Percentiles rank a stretch among this genome's conserved stretches.
phyloP scores from a whole-genome alignment of 2,888 invertebrate species.

The Anagyrus pseudococci region DNA sequence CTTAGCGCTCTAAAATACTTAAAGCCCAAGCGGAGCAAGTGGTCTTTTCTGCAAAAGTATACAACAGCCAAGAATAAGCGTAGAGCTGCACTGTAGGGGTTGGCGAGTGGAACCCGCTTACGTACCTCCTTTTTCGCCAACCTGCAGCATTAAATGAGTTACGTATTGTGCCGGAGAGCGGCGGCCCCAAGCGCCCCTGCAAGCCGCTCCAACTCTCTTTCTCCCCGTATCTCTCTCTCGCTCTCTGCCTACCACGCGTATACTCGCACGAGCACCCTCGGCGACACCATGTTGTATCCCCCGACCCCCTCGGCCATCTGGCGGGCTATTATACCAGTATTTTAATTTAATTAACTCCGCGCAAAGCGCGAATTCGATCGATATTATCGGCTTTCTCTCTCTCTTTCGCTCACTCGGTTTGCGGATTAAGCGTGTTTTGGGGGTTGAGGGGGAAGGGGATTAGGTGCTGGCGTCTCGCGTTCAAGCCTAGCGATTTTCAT shows the following conservation, averaged over 20 bases:
- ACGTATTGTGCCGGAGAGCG: constrained; percentile 53
- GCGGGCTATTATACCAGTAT: constrained; percentile 60
- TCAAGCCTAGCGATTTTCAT: background rate
- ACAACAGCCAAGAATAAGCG: constrained; percentile 13
- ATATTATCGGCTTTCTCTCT: constrained; percentile 61
- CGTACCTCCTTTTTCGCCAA: constrained; percentile 52
- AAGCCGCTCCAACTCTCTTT: too few species aligned
- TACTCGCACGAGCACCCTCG: background rate
- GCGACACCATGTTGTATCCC: constrained; percentile 57
- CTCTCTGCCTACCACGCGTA: constrained; percentile 1
- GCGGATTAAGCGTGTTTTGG: constrained; percentile 58
- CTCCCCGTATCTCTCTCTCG: too few species aligned
- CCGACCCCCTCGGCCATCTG: constrained; percentile 56
- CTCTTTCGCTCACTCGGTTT: constrained; percentile 48
- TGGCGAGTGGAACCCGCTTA: constrained; percentile 13
- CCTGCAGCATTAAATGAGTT: constrained; percentile 60
- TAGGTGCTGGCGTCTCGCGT: background rate
- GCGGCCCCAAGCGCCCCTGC: constrained; percentile 38
- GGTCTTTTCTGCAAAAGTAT: constrained; percentile 15
- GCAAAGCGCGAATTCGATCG: constrained; percentile 55
- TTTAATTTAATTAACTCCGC: constrained; percentile 61
- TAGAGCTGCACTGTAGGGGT: too few species aligned
- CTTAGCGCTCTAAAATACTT: constrained; percentile 37
- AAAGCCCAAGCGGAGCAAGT: constrained; percentile 14
- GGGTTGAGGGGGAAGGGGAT: constrained; percentile 15